Base-by-base conservation (phyloP, 2,888 invertebrate genomes). In the Pollenia griseotomentosa region DNA sequence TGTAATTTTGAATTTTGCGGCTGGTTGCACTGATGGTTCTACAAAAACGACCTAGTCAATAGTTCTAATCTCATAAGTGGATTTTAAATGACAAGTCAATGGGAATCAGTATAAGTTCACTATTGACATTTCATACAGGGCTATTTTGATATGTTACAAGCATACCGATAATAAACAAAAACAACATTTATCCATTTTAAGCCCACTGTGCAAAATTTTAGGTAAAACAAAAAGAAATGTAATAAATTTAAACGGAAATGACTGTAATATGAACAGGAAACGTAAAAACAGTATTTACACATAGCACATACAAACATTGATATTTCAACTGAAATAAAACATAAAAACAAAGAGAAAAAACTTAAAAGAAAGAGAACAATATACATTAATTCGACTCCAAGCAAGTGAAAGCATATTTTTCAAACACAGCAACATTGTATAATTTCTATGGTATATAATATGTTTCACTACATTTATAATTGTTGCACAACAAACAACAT, bases 181-280 rank as follows among this genome's bases (percentile, higher is more conserved):
- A 14, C 0, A 23, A 59, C 11, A 33, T 61, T 9, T 44, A 16
- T 46, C 42, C 10, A 2, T 14, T 4, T 16, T 14, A 19, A 51
- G 0, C 12, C 70, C 51, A 66, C 77, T 70, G 61, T 83, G 9
- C 33, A 42, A 48, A 16, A 63, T 71, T 61, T 10, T 51, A 59
- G 59, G 8, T 19, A 53, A 40, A 84, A 33, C 33, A 33, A 33
- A 68, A 78, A 57, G n/a, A 14, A 46, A 55, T 42, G 16, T 66
- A 79, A 65, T 33, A 74, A 85, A 68, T 46, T 85, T 16, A 19
- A 85, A 71, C 85, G 81, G 81, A 85, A 81, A 77, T 77, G 65
- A 63, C 71, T 71, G 48, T 71, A 71, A 81, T 71, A 85, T 51
- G 63, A 85, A 85, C 74, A 81, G 85, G 85, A 85, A 85, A 71